phyloP scores from a whole-genome alignment of 2,113 vertebrate genomes.

The Dendrocopos noguchii region DNA sequence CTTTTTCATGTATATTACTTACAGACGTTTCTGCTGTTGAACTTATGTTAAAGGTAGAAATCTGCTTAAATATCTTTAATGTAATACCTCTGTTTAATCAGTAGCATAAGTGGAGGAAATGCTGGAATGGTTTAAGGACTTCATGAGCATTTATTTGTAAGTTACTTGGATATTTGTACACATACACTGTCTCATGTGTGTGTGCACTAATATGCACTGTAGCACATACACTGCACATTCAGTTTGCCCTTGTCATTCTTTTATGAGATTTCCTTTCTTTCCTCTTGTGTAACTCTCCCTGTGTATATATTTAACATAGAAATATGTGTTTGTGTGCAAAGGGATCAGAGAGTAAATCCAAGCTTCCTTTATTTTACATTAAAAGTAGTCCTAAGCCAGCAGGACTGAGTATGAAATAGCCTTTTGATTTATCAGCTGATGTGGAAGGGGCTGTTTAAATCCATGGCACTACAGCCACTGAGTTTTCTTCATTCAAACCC shows the following conservation, averaged over 20 bases:
- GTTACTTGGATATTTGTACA: not conserved
- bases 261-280: conserved; percentile 56
- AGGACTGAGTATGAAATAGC: not conserved
- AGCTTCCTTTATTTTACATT: not conserved
- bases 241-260: conserved; percentile 48
- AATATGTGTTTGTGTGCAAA: not conserved
- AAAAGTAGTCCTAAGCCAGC: not conserved
- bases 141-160: not conserved
- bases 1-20: not conserved
- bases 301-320: not conserved
- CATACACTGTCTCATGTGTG: not conserved
- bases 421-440: not conserved
- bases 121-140: not conserved
- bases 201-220: not conserved
- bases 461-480: not conserved
- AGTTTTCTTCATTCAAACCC: not conserved
- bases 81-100: not conserved
- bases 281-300: conserved; percentile 5
- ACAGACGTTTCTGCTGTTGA: not conserved
- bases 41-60: not conserved
- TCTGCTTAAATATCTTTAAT: not conserved
- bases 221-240: not conserved
- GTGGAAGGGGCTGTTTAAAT: not conserved
- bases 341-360: not conserved
- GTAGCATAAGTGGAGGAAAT: not conserved